phyloP scores from a whole-genome alignment of 2,113 vertebrate species.

The Toxotes chatareus region DNA sequence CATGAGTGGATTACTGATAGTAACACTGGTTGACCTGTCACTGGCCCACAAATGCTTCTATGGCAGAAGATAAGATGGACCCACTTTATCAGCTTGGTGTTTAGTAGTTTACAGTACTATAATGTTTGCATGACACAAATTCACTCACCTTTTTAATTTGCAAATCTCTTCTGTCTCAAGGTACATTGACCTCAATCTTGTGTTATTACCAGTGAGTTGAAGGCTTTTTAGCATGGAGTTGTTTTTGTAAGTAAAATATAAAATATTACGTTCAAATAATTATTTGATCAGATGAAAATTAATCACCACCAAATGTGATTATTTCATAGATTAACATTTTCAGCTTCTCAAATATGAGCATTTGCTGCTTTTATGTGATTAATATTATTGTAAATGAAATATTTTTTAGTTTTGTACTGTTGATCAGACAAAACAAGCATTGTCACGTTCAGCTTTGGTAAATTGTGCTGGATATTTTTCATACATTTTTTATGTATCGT shows the following conservation, averaged over 20 bases:
- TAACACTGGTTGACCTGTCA: slow-evolving; percentile 41
- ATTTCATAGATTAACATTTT: background rate
- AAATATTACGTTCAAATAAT: background rate
- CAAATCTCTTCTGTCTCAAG: background rate
- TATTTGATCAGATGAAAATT: background rate
- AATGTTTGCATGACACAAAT: background rate
- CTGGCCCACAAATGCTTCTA: slow-evolving; percentile 27
- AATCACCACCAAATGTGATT: background rate
- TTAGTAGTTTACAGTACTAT: slow-evolving; percentile 3
- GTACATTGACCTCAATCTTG: background rate
- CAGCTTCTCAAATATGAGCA: background rate
- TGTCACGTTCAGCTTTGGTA: no score
- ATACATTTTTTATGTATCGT: no score
- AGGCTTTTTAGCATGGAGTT: background rate
- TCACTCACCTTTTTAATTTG: background rate
- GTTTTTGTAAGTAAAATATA: background rate
- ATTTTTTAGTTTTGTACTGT: background rate
- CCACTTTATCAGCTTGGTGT: slow-evolving; percentile 17
- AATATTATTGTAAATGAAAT: background rate
- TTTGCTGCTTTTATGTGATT: background rate
- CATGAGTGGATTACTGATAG: slow-evolving; percentile 56
- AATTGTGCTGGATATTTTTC: no score
- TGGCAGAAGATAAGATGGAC: slow-evolving; percentile 52
- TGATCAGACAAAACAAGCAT: no score
- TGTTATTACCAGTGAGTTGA: background rate